These are phyloP conservation scores for Stigmatopora argus DNA, from an alignment of 2,113 vertebrate species.

Conservation along the genomic window DNA sequence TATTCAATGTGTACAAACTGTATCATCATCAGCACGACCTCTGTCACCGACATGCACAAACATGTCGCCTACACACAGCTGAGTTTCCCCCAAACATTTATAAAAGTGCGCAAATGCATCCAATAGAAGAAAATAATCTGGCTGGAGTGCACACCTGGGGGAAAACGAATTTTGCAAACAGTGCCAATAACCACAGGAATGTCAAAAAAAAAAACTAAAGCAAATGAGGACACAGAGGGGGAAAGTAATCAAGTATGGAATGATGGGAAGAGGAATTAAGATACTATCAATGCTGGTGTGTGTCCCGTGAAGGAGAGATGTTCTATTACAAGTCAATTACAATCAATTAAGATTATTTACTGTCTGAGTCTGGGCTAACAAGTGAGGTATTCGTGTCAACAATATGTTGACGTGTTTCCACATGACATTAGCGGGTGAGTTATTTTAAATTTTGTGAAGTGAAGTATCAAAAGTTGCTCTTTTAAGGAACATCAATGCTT, in stretches of 20 bases:
- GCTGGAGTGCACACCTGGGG: slow-evolving; percentile 45
- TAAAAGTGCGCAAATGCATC: slow-evolving; percentile 31
- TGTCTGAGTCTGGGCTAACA: not conserved
- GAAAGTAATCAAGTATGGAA: slow-evolving; percentile 5
- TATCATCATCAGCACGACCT: slow-evolving; percentile 14
- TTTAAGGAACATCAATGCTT: not conserved
- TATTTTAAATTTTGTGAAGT: not conserved
- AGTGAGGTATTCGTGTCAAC: not conserved
- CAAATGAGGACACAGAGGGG: not conserved
- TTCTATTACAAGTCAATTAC: slow-evolving; percentile 21
- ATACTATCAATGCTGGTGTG: slow-evolving; percentile 24
- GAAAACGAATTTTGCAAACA: slow-evolving; percentile 18
- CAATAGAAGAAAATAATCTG: slow-evolving; percentile 26
- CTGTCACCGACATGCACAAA: slow-evolving; percentile 35
- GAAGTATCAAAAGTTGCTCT: not conserved
- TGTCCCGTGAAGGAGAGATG: slow-evolving; percentile 19
- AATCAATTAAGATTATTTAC: slow-evolving; percentile 9
- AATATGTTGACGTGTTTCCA: not conserved
- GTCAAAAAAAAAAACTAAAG: slow-evolving; percentile 1
- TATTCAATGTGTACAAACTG: slow-evolving; percentile 21
- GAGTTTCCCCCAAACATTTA: slow-evolving; percentile 52
- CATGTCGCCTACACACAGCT: slow-evolving; percentile 29
- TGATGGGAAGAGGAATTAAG: slow-evolving; percentile 24
- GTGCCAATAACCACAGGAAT: slow-evolving; percentile 11
- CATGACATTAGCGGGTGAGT: not conserved